Evolutionary conservation across 2,113 vertebrate genomes (phyloP).

Genomic region (Anolis carolinensis): DNA sequence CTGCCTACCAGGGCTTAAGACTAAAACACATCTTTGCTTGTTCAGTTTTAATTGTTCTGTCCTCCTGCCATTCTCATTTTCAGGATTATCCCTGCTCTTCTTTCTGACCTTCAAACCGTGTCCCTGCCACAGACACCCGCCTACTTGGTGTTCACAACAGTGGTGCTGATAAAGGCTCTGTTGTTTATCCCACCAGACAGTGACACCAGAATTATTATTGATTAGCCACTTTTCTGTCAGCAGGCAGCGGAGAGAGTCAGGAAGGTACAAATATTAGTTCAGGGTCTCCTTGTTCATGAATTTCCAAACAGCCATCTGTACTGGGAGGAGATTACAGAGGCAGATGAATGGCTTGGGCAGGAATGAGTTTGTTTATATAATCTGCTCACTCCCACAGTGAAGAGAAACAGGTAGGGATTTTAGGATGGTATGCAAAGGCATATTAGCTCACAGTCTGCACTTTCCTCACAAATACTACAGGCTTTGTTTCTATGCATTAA

Average conservation of each 20-base stretch:
- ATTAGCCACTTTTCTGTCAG: slow-evolving; percentile 41
- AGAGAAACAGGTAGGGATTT: neutral
- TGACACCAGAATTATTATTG: slow-evolving; percentile 35
- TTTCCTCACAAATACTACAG: neutral
- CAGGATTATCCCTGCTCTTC: neutral
- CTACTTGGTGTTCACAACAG: neutral
- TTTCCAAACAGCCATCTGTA: slow-evolving; percentile 1
- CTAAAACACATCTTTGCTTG: neutral
- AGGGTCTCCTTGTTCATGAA: neutral
- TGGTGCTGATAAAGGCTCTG: neutral
- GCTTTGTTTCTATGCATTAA: neutral
- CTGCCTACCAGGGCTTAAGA: neutral
- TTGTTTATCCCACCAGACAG: slow-evolving; percentile 21
- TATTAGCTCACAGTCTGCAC: neutral
- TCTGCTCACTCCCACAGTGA: neutral
- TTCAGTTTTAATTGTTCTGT: neutral
- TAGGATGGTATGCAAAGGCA: neutral
- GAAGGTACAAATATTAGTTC: neutral
- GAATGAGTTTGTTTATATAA: neutral
- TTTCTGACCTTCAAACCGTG: neutral
- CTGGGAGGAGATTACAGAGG: neutral
- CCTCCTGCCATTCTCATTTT: neutral
- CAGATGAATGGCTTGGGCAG: neutral
- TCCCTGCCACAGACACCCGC: neutral
- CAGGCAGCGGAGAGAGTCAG: neutral